Conservation (phyloP, 2,113 vertebrate species). For the Thalassarche chlororhynchos region DNA sequence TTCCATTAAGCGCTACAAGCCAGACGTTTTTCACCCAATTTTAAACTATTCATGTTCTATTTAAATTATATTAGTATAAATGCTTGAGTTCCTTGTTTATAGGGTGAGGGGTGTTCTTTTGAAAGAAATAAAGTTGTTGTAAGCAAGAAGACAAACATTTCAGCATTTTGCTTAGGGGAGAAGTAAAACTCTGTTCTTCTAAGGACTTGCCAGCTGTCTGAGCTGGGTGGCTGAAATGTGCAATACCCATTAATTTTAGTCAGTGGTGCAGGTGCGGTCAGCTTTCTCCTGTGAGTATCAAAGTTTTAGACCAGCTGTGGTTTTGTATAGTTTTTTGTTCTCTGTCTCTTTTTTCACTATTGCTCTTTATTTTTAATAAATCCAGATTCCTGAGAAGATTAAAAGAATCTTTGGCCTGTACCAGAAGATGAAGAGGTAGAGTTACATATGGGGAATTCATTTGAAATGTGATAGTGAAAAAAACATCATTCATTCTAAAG, state of each 20-base stretch:
- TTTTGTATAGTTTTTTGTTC: neutral
- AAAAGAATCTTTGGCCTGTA: neutral
- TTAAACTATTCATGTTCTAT: neutral
- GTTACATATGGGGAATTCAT: neutral
- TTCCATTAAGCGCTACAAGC: neutral
- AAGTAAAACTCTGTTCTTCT: neutral
- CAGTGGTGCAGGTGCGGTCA: neutral
- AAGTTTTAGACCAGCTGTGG: neutral
- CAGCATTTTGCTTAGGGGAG: neutral
- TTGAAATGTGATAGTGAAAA: neutral
- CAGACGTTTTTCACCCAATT: slow-evolving; percentile 12
- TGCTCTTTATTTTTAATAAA: neutral
- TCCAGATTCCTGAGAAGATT: neutral
- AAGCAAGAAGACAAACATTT: neutral
- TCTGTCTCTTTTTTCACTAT: neutral
- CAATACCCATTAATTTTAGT: neutral
- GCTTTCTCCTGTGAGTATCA: neutral
- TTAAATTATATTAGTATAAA: neutral
- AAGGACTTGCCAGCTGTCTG: neutral
- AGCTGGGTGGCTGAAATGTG: neutral
- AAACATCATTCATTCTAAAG: neutral
- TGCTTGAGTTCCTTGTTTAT: neutral
- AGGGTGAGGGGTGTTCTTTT: neutral
- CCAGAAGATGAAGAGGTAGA: neutral
- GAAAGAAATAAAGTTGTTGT: neutral